Conservation (phyloP, 2,888 invertebrate genomes). For the Abscondita cerata region DNA sequence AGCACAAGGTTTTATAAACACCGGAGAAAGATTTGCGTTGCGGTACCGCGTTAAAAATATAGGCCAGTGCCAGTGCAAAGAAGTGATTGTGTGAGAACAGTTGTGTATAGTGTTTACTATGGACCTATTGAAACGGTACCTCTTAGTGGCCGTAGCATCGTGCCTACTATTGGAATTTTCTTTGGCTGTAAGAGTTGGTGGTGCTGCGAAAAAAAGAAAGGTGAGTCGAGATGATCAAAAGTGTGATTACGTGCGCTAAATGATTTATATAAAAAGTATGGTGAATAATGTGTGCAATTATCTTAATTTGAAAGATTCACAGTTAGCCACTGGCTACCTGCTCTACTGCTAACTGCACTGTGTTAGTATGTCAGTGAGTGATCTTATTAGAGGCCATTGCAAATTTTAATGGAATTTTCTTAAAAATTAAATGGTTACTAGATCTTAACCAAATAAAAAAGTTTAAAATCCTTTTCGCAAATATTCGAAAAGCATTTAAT, state of each 20-base stretch:
- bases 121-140: slow-evolving; percentile 43
- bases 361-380: slow-evolving; percentile 30
- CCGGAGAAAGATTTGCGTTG: slow-evolving; percentile 66
- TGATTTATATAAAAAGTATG: slow-evolving; percentile 6
- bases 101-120: slow-evolving; percentile 42
- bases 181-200: slow-evolving; percentile 42
- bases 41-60: slow-evolving; percentile 70
- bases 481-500: too few species aligned
- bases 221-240: slow-evolving; percentile 39
- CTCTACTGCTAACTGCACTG: slow-evolving; percentile 17
- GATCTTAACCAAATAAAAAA: too few species aligned
- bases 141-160: slow-evolving; percentile 38
- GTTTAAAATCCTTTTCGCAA: too few species aligned
- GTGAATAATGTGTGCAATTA: neutral
- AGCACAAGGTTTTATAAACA: slow-evolving; percentile 72
- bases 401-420: too few species aligned
- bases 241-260: slow-evolving; percentile 6
- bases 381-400: slow-evolving; percentile 14
- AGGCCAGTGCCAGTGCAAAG: slow-evolving; percentile 60
- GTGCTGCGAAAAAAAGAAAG: slow-evolving; percentile 44
- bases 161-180: slow-evolving; percentile 38
- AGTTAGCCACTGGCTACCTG: neutral
- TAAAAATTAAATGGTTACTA: too few species aligned
- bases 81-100: slow-evolving; percentile 47
- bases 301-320: slow-evolving; percentile 3